These are phyloP conservation scores for Callyntrura guangdongensis DNA, from an alignment of 2,888 invertebrate genomes.

Conservation along the genomic window DNA sequence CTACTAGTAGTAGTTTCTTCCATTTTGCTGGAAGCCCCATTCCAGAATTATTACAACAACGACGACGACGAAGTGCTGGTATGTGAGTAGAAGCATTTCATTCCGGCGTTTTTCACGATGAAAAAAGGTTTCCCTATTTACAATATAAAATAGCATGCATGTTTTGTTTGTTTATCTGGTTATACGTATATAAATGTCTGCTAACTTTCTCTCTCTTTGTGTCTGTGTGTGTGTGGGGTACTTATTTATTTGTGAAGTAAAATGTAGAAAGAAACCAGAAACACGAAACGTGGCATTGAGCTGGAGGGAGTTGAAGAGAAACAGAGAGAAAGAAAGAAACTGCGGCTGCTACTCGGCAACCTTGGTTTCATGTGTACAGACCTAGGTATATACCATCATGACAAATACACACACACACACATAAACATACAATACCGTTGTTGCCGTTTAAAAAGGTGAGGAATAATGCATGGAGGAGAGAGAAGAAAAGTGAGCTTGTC, in stretches of 20 bases:
- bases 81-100: slow-evolving; percentile 25
- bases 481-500: not conserved
- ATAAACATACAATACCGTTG: not conserved
- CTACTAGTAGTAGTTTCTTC: not conserved
- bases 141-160: slow-evolving; percentile 28
- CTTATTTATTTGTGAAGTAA: slow-evolving; percentile 43
- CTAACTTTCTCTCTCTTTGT: slow-evolving; percentile 13
- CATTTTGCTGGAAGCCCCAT: slow-evolving; percentile 38
- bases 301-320: not conserved
- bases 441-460: not conserved
- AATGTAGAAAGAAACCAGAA: not conserved
- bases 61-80: slow-evolving; percentile 32
- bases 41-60: slow-evolving; percentile 54
- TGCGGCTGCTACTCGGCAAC: not conserved
- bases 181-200: not conserved
- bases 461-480: slow-evolving; percentile 1
- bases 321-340: not conserved
- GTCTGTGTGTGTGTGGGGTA: not conserved
- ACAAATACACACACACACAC: not conserved
- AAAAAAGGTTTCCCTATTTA: slow-evolving; percentile 6
- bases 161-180: slow-evolving; percentile 31
- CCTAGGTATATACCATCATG: not conserved
- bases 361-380: slow-evolving; percentile 6
- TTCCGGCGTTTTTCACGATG: slow-evolving; percentile 34
- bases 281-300: not conserved